Evolutionary conservation across 2,797 vertebrate genomes (phyloP), one percentile per base, ranked within the genome.

Genomic region (Anabacerthia variegaticeps): DNA sequence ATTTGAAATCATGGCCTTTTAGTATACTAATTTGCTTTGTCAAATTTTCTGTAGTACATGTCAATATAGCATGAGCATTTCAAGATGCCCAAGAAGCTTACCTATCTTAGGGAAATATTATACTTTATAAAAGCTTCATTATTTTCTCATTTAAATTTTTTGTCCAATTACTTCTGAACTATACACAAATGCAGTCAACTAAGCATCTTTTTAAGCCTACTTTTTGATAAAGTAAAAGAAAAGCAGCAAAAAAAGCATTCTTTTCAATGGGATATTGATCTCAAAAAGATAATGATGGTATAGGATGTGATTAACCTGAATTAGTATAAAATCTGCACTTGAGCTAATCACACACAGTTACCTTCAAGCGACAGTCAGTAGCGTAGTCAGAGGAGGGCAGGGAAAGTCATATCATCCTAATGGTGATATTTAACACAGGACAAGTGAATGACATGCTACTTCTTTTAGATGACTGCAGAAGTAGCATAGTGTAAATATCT

Each of bases 361-460:
- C 28, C 24, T 74, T 63, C 37, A 77, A 51, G 22, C 0, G 0
- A 67, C 34, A 82, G 36, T 24, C 58, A 1, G 0, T 17, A 51
- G 16, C 28, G 16, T 2, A 39, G 24, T n/a, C n/a, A 80, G 36
- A 75, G 28, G 4, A 63, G 2, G 9, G 15, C 22, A 74, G 28
- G 4, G 20, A 39, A 26, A 37, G 14, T 15, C 10, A 2, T 17
- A 4, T 26, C 44, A 56, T 36, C 14, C 34, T 54, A 6, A 48
- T 7, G 20, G 4, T 69, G 61, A 44, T 3, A 23, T 55, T 12
- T 28, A 69, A 52, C 46, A 62, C 9, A 52, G 48, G 49, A 46
- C 17, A 74, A 46, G 21, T 26, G 27, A 90, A 55, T 18, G 20
- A 32, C 0, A 0, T 20, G 11, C 26, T 55, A 5, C 3, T 22